phyloP scores from a whole-genome alignment of 2,888 invertebrate genomes.

The Bedellia somnulentella region DNA sequence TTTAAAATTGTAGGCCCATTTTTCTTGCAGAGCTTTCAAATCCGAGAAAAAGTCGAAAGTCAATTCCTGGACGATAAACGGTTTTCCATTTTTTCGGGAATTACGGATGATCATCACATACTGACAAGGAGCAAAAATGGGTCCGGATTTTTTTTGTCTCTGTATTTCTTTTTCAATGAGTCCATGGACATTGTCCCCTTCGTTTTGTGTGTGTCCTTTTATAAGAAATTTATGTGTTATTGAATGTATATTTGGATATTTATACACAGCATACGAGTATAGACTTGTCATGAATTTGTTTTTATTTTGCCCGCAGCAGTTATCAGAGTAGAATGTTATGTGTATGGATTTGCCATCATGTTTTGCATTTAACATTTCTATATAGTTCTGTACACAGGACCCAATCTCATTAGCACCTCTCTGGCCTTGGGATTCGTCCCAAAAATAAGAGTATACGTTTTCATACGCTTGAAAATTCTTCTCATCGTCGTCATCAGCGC shows the following conservation, averaged over 20 bases:
- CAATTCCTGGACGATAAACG: too few species aligned
- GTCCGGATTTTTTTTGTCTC: slow-evolving; percentile 15
- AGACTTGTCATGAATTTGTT: slow-evolving; percentile 14
- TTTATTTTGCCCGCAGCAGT: slow-evolving; percentile 18
- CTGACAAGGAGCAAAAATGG: slow-evolving; percentile 15
- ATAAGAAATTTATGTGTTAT: slow-evolving; percentile 20
- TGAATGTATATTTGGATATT: slow-evolving; percentile 12
- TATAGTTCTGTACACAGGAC: slow-evolving; percentile 11
- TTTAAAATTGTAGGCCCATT: slow-evolving; percentile 6
- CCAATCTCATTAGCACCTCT: slow-evolving; percentile 14
- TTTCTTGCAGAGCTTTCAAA: background rate
- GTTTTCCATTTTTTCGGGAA: slow-evolving; percentile 9
- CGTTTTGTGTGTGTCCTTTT: slow-evolving; percentile 21
- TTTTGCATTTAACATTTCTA: slow-evolving; percentile 4
- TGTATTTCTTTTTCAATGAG: slow-evolving; percentile 19
- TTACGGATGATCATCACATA: slow-evolving; percentile 9
- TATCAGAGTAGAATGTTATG: slow-evolving; percentile 19
- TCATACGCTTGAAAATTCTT: too few species aligned
- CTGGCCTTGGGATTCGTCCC: slow-evolving; percentile 17
- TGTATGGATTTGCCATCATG: slow-evolving; percentile 7
- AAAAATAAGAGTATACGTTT: slow-evolving; percentile 15
- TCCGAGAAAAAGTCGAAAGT: background rate
- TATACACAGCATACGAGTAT: slow-evolving; percentile 11
- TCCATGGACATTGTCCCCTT: slow-evolving; percentile 19
- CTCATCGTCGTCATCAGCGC: too few species aligned